These are phyloP conservation scores for Catamblyrhynchus diadema DNA, from an alignment of 2,797 vertebrate species.

Conservation along the genomic window DNA sequence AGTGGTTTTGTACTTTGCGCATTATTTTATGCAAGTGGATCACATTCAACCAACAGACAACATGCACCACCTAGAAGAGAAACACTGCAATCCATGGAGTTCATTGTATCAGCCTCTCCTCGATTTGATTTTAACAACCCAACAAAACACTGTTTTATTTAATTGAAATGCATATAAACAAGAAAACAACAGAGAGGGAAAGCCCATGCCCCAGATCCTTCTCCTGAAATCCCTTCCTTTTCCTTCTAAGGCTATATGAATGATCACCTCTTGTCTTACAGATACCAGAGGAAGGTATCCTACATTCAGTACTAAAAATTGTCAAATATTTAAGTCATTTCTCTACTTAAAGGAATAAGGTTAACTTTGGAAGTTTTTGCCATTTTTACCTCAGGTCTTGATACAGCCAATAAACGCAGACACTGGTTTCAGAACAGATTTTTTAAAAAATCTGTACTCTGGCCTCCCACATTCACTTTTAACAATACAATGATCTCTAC, in stretches of 20 bases:
- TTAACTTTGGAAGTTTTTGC: neutral
- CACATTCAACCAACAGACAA: neutral
- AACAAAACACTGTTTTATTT: neutral
- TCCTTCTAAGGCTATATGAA: neutral
- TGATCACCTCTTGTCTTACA: neutral
- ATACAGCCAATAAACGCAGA: neutral
- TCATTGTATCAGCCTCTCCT: neutral
- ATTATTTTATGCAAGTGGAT: neutral
- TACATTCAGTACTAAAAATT: neutral
- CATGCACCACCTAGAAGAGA: neutral
- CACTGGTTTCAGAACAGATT: neutral
- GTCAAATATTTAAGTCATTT: neutral
- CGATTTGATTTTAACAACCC: neutral
- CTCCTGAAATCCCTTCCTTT: neutral
- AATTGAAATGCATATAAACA: neutral
- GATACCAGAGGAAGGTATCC: neutral
- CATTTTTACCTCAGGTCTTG: neutral
- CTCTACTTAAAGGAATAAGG: neutral
- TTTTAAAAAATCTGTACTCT: neutral
- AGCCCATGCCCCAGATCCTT: neutral
- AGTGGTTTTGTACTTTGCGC: neutral
- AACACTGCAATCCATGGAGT: neutral
- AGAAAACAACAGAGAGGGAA: neutral
- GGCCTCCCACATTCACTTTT: neutral
- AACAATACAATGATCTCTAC: neutral